These are phyloP conservation scores for Poecile montanus DNA, from an alignment of 2,797 vertebrate species.

Conservation along the genomic window DNA sequence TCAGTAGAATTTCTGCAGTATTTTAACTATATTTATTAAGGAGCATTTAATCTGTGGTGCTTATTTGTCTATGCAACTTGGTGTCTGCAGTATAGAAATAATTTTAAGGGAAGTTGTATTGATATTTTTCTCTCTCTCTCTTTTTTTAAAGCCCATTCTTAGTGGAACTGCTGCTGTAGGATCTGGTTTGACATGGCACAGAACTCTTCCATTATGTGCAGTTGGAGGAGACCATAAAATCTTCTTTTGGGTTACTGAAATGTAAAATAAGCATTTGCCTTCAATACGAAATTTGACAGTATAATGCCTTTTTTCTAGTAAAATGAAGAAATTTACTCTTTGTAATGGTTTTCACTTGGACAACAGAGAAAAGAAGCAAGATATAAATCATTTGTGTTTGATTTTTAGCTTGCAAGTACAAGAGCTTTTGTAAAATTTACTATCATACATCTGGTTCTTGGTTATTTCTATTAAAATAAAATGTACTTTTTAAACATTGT, in stretches of 20 bases:
- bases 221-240: conserved; percentile 92
- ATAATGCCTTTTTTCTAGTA: conserved; percentile 13
- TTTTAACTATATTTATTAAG: neutral
- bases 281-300: neutral
- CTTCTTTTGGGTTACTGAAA: conserved; percentile 95
- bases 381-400: neutral
- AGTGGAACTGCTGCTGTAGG: conserved; percentile 86
- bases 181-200: conserved; percentile 95
- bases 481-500: neutral
- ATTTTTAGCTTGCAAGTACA: conserved; percentile 52
- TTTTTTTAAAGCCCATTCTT: conserved; percentile 85
- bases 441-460: neutral
- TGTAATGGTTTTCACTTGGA: neutral
- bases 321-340: neutral
- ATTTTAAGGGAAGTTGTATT: neutral
- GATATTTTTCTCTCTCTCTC: neutral
- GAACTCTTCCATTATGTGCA: conserved; percentile 90
- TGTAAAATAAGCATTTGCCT: conserved; percentile 77
- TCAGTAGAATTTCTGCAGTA: neutral
- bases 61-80: neutral
- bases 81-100: neutral
- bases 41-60: neutral
- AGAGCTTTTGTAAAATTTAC: neutral
- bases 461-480: conserved; percentile 62
- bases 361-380: neutral